Base-by-base conservation (phyloP, 1,140 invertebrate species). In the Latrodectus geometricus region DNA sequence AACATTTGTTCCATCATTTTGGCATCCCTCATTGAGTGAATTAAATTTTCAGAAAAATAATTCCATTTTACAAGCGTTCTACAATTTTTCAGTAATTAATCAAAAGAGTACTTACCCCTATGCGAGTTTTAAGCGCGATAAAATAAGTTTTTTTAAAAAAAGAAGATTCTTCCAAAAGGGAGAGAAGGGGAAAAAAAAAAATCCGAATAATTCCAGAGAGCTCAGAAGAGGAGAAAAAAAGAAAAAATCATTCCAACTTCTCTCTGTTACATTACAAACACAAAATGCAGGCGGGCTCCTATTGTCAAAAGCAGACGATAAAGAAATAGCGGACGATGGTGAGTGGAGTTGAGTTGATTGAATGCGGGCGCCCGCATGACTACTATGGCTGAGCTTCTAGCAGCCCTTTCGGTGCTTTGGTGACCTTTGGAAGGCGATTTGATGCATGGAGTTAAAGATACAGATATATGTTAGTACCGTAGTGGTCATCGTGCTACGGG, bases 21-120 rank as follows among this genome's bases (percentile, higher is more conserved):
- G 35, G 35, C 35, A 35, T 35, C 35, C 35, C 35, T 35, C 35
- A 35, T 35, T 35, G 35, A 35, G 35, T 35, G 35, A 35, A 35
- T 35, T 35, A 35, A 35, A 35, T 35, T 35, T 5, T 35, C 35
- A 35, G 35, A 35, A 35, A 35, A 35, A 35, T 35, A 35, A 35
- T 35, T 35, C 35, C 35, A 35, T 35, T 35, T 35, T 35, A 35
- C 35, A 1, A 35, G 35, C 35, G 35, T 35, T 35, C 35, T 35
- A 35, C 35, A 3, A 35, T 35, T 81, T 72, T 61, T 35, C 21
- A 75, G 35, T 75, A 84, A 76, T 84, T 84, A 84, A 75, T 76
- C 72, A 84, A 75, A 76, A 35, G 76, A 65, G 74, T 69, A 84
- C 82, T 84, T 61, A 84, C 82, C 82, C 82, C 50, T 84, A 84